Evolutionary conservation across 2,797 vertebrate genomes (phyloP).

Genomic region (Phrynocephalus guinanensis): DNA sequence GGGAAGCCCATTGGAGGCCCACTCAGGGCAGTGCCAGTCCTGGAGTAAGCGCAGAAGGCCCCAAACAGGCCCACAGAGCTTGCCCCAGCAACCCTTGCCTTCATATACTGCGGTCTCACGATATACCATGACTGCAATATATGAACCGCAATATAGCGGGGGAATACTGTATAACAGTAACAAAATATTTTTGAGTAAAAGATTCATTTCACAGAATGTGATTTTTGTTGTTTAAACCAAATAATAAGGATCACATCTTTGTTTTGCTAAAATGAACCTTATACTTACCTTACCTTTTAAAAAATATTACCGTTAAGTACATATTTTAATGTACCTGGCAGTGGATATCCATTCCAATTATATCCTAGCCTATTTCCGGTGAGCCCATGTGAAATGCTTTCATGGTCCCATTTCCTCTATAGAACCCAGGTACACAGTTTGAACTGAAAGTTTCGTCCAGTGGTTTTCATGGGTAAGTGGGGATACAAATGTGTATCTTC

Average conservation of each 20-base stretch:
- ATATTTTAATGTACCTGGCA: not conserved
- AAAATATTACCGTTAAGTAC: not conserved
- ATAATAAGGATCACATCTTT: not conserved
- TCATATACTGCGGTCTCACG: no score
- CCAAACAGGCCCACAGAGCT: no score
- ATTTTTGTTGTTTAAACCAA: not conserved
- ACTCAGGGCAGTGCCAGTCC: no score
- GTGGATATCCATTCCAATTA: not conserved
- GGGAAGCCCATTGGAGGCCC: no score
- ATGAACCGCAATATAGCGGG: no score
- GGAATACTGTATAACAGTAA: no score
- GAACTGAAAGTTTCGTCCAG: not conserved
- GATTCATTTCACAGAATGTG: no score
- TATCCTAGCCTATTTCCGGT: not conserved
- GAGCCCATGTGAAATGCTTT: not conserved
- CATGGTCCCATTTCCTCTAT: not conserved
- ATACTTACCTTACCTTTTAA: not conserved
- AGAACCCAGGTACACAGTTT: not conserved
- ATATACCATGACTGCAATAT: no score
- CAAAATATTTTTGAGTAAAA: no score
- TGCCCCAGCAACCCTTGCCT: no score
- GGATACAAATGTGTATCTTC: not conserved
- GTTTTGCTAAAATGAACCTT: not conserved
- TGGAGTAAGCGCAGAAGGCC: no score
- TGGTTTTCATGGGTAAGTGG: not conserved